phyloP scores from a whole-genome alignment of 2,797 vertebrate genomes.

The Corythornis leucogaster region DNA sequence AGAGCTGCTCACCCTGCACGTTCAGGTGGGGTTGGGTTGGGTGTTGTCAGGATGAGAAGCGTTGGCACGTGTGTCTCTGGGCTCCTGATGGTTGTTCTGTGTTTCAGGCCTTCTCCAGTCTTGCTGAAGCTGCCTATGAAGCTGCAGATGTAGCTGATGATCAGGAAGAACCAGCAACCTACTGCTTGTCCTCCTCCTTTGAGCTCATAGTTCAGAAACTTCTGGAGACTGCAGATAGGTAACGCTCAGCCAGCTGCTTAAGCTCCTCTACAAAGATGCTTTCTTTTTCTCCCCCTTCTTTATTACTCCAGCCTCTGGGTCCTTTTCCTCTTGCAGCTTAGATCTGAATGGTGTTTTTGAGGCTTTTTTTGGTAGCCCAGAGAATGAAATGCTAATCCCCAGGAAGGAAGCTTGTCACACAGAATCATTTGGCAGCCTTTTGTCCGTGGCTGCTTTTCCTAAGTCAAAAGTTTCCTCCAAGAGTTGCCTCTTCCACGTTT shows the following conservation, averaged over 20 bases:
- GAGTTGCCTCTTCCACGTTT: neutral
- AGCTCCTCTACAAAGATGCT: neutral
- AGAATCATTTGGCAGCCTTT: neutral
- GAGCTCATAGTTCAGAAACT: conserved; percentile 98
- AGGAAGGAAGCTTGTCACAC: neutral
- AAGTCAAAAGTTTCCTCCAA: neutral
- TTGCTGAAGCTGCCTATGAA: conserved; percentile 98
- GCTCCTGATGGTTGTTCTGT: neutral
- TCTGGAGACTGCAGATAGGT: conserved; percentile 96
- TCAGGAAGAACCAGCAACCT: conserved; percentile 95
- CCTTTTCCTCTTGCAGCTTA: neutral
- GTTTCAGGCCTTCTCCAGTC: conserved; percentile 93
- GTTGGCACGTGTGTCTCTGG: neutral
- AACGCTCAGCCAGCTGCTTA: neutral
- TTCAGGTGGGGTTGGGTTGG: too few species aligned
- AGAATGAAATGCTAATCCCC: neutral
- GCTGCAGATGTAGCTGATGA: conserved; percentile 95
- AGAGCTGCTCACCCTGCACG: fast-evolving
- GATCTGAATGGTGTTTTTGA: neutral
- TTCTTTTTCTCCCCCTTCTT: too few species aligned
- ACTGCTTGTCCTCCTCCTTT: conserved; percentile 95
- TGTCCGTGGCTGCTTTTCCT: neutral
- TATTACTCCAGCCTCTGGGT: neutral
- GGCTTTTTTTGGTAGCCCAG: neutral
- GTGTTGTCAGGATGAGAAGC: neutral